Evolutionary conservation across 1,140 invertebrate species (phyloP), one percentile per base, ranked within the genome.

Genomic region (Branchinecta lynchi): DNA sequence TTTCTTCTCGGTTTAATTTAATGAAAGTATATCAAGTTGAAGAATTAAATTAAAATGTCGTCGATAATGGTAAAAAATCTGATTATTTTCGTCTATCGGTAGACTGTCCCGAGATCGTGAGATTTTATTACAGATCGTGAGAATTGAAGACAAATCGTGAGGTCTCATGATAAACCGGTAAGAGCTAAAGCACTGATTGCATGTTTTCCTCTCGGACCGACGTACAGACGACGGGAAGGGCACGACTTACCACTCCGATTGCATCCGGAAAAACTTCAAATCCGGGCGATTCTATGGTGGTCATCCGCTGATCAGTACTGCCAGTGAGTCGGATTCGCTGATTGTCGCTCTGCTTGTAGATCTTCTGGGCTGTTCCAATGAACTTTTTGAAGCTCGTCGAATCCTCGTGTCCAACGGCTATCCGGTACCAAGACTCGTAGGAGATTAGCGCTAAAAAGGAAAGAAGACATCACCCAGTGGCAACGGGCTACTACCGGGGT

Each of bases 311-410:
- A 60, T 60, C 51, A 6, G 51, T 12, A 3, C 12, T 3, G 51
- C 51, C 17, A 1, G 51, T 20, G 17, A 60, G 51, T 15, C 51
- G 51, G 17, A 12, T 12, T 60, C 51, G 12, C 17, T 60, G 51
- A 20, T 20, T 60, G 17, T 60, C 17, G 51, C 17, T 60, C 12
- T 12, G 17, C 51, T 60, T 60, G 51, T 60, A 60, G 12, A 60
- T 60, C 17, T 60, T 60, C 17, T 12, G 12, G 12, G 51, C 51
- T 15, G 51, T 60, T 3, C 17, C 17, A 3, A 60, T 60, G 17
- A 60, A 60, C 51, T 60, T 60, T 60, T 60, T 60, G 51, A 60
- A 60, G 51, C 51, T 60, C 2, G 51, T 60, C 51, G 51, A 60
- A 6, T 60, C 51, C 51, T 60, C 51, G 17, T 60, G 51, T 60